Evolutionary conservation across 2,797 vertebrate species (phyloP).

Genomic region (Heliangelus exortis): DNA sequence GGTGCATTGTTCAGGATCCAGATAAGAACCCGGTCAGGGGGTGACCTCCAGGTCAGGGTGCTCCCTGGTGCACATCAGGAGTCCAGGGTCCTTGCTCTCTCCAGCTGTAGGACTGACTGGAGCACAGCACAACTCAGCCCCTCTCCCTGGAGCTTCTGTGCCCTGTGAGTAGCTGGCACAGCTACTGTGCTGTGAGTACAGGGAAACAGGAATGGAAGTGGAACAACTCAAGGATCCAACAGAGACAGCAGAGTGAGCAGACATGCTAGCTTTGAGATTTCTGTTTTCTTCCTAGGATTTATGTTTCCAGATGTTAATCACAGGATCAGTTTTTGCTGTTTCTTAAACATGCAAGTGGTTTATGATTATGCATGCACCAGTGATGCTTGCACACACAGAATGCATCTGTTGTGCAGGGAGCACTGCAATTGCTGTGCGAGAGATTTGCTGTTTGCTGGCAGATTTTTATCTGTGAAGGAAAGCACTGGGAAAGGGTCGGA

Average conservation of each 20-base stretch:
- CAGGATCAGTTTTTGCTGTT: not conserved
- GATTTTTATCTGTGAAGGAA: not conserved
- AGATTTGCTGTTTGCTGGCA: not conserved
- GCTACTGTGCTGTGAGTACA: fast-evolving
- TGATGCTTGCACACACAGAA: not conserved
- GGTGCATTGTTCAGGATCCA: not conserved
- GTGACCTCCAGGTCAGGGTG: not conserved
- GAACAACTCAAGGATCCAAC: not conserved
- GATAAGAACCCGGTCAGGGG: not conserved
- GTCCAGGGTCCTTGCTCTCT: not conserved
- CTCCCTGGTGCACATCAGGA: not conserved
- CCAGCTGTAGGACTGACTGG: not conserved
- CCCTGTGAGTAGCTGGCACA: not conserved
- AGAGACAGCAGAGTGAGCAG: not conserved
- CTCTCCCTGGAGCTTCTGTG: not conserved
- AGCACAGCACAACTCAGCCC: not conserved
- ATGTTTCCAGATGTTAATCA: not conserved
- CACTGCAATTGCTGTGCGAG: not conserved
- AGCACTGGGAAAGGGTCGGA: not conserved
- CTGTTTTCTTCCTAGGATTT: not conserved
- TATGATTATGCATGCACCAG: not conserved
- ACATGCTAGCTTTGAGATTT: not conserved
- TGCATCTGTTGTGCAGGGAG: not conserved
- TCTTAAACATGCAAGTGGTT: not conserved
- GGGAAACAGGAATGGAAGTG: not conserved